Base-by-base conservation (phyloP, 2,797 vertebrate species). In the Schizothorax lantsangensis region DNA sequence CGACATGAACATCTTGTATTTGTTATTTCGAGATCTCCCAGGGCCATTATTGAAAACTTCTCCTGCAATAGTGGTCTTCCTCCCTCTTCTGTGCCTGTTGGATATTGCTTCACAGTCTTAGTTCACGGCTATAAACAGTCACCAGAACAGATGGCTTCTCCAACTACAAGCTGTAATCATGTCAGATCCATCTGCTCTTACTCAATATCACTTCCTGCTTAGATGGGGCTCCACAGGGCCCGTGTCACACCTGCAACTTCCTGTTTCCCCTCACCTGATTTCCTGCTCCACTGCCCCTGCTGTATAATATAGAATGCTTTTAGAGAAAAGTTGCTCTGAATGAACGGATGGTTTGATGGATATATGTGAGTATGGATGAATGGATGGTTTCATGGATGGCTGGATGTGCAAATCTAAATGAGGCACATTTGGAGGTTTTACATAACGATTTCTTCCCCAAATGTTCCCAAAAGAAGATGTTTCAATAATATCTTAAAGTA, bases 141-240 rank as follows among this genome's bases (percentile, higher is more conserved):
- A 87, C 40, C 62, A 86, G 84, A 87, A 86, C 90, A 91, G 91
- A 92, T 92, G 92, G 91, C 87, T 91, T 79, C 83, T 88, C 86
- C 59, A 87, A 86, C 85, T 88, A 85, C 84, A 88, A 84, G 88
- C 87, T 87, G 88, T 88, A 88, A 85, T 90, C 81, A 81, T 69
- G 88, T 88, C 82, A 85, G 81, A 91, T 89, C 90, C 89, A 92
- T 91, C 89, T 91, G 90, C 84, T 89, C 78, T 79, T 88, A 78
- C 71, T 81, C 85, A 79, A 64, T 68, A 83, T 90, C 85, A 85
- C 90, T 87, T 82, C 77, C 79, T 86, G 69, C 33, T 40, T 85
- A 49, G 71, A 40, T 72, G 68, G 36, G 54, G 66, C 43, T 87
- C 85, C 87, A 84, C 85, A 86, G 89, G 87, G 66, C 83, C 71